Evolutionary conservation across 2,888 invertebrate species (phyloP), one percentile per base, ranked within the genome.

Genomic region (Tenthredo distinguenda): DNA sequence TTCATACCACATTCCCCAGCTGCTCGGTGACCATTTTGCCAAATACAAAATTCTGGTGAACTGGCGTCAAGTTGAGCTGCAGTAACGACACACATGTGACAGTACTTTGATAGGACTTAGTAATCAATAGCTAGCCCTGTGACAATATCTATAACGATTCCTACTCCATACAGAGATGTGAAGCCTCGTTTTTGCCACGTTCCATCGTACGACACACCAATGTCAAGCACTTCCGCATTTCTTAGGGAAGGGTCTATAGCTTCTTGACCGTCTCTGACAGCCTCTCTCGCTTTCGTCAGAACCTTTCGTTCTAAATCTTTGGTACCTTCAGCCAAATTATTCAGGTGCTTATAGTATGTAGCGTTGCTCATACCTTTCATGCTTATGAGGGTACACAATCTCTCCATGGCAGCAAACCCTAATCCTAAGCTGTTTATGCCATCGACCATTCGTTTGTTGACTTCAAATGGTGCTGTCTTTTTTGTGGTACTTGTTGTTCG

Each of bases 101-200:
- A 86, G 50, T 55, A 86, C 43, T 84, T 84, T n/a, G 84, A 84
- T 2, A 86, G 12, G 5, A 86, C 31, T 72, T 84, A 65, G 65
- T 47, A 84, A 34, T 86, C 62, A 34, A 34, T 34, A 34, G 2
- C 34, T 1, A 34, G 34, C 34, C 34, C 34, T 34, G 34, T 2
- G 4, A 34, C 34, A 1, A 34, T 34, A 2, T 34, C 34, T 34
- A 34, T 1, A 34, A 34, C 4, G 34, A 34, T 34, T 34, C 2
- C 34, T 34, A 34, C 34, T 34, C 34, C 34, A 34, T 34, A 34
- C 2, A 34, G 34, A 34, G 34, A 34, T 34, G 2, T 34, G 34
- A 34, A 34, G 34, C 34, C 2, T 34, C 34, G 34, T 34, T 68
- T 68, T 3, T 68, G 21, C 68, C 68, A 68, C 1, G 68, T 68